Percentiles rank a stretch among this genome's conserved stretches.
Conservation (phyloP, 1,140 invertebrate genomes). For the Liolophura sinensis region DNA sequence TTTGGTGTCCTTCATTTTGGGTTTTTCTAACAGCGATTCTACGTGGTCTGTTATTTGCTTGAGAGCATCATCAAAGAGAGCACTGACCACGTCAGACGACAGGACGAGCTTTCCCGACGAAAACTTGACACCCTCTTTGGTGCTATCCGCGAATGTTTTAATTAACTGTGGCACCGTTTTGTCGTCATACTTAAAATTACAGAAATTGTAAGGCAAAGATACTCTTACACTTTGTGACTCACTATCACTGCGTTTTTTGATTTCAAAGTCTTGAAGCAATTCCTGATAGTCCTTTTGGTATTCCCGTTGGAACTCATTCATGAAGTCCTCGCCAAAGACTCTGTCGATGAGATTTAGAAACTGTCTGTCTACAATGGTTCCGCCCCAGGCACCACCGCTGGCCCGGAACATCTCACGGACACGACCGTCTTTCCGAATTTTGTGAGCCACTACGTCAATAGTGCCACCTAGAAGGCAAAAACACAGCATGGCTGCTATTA, state of each 20-base stretch:
- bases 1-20: slow-evolving; percentile 54
- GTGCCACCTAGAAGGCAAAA: slow-evolving; percentile 40
- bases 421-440: slow-evolving; percentile 46
- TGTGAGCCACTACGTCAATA: slow-evolving; percentile 52
- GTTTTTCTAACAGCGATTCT: slow-evolving; percentile 34
- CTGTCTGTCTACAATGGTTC: slow-evolving; percentile 48
- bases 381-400: slow-evolving; percentile 53
- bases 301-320: slow-evolving; percentile 38
- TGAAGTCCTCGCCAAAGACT: slow-evolving; percentile 47
- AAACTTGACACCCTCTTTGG: slow-evolving; percentile 40
- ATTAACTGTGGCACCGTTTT: slow-evolving; percentile 45
- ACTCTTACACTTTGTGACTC: slow-evolving; percentile 42
- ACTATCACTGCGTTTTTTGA: slow-evolving; percentile 53
- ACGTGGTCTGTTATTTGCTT: slow-evolving; percentile 49
- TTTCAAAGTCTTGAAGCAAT: slow-evolving; percentile 54
- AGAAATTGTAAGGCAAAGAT: slow-evolving; percentile 51
- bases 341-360: slow-evolving; percentile 42
- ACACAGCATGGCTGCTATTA: too few species aligned
- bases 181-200: slow-evolving; percentile 45
- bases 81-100: slow-evolving; percentile 36
- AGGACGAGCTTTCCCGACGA: slow-evolving; percentile 50
- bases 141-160: slow-evolving; percentile 32
- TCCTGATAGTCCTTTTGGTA: slow-evolving; percentile 51
- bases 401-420: slow-evolving; percentile 49
- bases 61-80: slow-evolving; percentile 43